These are phyloP conservation scores for Hypocryptadius cinnamomeus DNA, from an alignment of 2,113 vertebrate species.

Conservation along the genomic window DNA sequence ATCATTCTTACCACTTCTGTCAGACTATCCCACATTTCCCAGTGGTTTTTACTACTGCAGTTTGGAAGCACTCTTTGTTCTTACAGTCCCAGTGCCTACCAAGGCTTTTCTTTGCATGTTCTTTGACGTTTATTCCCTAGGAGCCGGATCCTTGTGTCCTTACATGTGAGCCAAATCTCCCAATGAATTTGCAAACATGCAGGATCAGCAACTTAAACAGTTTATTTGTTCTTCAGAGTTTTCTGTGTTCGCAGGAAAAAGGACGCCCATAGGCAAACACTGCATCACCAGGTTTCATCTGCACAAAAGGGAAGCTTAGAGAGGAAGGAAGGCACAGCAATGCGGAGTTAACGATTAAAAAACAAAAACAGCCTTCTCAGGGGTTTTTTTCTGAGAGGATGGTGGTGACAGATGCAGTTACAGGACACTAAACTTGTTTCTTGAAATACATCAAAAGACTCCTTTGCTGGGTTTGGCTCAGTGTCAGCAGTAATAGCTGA, in stretches of 20 bases:
- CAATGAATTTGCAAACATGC: constrained; percentile 35
- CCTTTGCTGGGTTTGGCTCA: background rate
- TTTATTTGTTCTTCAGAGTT: constrained; percentile 40
- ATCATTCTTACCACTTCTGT: constrained; percentile 27
- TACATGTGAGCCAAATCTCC: constrained; percentile 26
- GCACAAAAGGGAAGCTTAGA: constrained; percentile 52
- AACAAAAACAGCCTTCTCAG: background rate
- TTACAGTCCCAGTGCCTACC: background rate
- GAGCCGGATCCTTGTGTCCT: constrained; percentile 32
- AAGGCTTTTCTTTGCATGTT: constrained; percentile 44
- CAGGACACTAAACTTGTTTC: background rate
- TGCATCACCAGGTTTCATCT: constrained; percentile 32
- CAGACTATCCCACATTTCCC: constrained; percentile 37
- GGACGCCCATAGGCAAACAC: constrained; percentile 37
- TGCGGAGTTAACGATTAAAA: background rate
- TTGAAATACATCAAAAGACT: constrained; percentile 22
- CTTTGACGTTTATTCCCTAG: constrained; percentile 36
- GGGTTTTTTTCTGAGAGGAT: background rate
- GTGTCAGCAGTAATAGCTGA: background rate
- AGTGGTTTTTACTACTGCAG: constrained; percentile 24
- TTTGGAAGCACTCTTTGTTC: constrained; percentile 48
- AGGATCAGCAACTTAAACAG: constrained; percentile 43
- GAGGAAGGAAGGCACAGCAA: constrained; percentile 59
- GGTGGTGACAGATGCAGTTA: background rate
- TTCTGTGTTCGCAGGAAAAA: constrained; percentile 43